Conservation (phyloP, 2,797 vertebrate species). For the Esox lucius region DNA sequence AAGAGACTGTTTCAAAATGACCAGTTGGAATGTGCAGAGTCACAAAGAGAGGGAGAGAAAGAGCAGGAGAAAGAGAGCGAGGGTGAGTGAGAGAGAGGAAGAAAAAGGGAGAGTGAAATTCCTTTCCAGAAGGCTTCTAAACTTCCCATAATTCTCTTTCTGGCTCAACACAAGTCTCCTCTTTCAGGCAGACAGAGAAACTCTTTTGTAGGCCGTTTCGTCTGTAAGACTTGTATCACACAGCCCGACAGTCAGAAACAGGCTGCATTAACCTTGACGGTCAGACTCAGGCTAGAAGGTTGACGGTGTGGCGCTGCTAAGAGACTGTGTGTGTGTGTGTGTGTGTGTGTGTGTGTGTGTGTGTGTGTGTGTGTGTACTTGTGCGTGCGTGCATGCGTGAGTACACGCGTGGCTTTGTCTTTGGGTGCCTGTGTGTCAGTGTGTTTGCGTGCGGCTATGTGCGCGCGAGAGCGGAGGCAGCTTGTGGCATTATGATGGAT, state of each 20-base stretch:
- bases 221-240: slow-evolving; percentile 15
- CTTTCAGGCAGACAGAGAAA: slow-evolving; percentile 18
- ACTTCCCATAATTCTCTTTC: slow-evolving; percentile 24
- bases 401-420: background rate
- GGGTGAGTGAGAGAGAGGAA: slow-evolving; percentile 32
- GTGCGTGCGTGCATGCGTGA: background rate
- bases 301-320: background rate
- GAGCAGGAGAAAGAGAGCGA: slow-evolving; percentile 11
- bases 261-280: slow-evolving; percentile 30
- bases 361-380: background rate
- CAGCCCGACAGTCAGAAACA: background rate
- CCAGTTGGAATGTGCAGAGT: slow-evolving; percentile 64
- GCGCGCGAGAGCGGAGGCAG: slow-evolving; percentile 51
- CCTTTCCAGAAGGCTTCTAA: slow-evolving; percentile 57
- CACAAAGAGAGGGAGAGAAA: slow-evolving; percentile 35
- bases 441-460: slow-evolving; percentile 29
- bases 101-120: slow-evolving; percentile 30
- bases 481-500: slow-evolving; percentile 65
- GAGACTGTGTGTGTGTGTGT: background rate
- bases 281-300: slow-evolving; percentile 27
- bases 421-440: slow-evolving; percentile 20
- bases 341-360: background rate
- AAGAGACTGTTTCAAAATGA: slow-evolving; percentile 65
- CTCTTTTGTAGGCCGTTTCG: slow-evolving; percentile 21
- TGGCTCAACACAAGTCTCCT: slow-evolving; percentile 36